Base-by-base conservation (phyloP, 2,113 vertebrate genomes). In the Pheucticus melanocephalus region DNA sequence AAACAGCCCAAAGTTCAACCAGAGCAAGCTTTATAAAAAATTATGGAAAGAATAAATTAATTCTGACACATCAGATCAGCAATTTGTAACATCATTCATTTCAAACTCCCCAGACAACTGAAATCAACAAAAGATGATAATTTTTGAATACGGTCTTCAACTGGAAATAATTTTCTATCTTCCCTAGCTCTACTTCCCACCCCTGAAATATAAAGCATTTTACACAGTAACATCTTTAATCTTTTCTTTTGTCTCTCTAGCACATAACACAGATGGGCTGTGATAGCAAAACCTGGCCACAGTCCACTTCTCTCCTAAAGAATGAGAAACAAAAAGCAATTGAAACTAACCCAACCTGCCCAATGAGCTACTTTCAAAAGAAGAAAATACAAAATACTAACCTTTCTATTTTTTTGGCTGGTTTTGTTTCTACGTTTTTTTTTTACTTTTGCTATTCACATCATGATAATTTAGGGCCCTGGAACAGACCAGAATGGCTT, bases 61-160 rank as follows among this genome's bases (percentile, higher is more conserved):
- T 96, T 96, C 91, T 97, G 94, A 98, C 96, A 97, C 56, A 96
- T 94, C 91, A 69, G 88, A 98, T 97, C 95, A 97, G 95, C 90
- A 95, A 96, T 97, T 97, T 97, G 87, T 96, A 94, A 86, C 85
- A 96, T 97, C 96, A 82, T 94, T 95, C 88, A 95, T 97, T 88
- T 94, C 92, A 86, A 95, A 95, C 88, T 97, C 97, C 94, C 95
- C 45, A 71, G 93, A 94, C 92, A 96, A 94, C 68, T 91, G 94
- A 95, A 97, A 92, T 57, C 84, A 96, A 85, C 88, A 93, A 83
- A 96, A 95, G 86, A 97, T 84, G 71, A 96, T 97, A 16, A 69
- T 92, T 96, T 96, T 86, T 84, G 94, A 96, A 80, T 90, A 82
- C 53, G 94, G 42, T 72, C 83, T 95, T 97, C 90, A 92, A 96